Evolutionary conservation across 2,113 vertebrate genomes (phyloP), one percentile per base, ranked within the genome.

Genomic region (Corythaeola cristata): DNA sequence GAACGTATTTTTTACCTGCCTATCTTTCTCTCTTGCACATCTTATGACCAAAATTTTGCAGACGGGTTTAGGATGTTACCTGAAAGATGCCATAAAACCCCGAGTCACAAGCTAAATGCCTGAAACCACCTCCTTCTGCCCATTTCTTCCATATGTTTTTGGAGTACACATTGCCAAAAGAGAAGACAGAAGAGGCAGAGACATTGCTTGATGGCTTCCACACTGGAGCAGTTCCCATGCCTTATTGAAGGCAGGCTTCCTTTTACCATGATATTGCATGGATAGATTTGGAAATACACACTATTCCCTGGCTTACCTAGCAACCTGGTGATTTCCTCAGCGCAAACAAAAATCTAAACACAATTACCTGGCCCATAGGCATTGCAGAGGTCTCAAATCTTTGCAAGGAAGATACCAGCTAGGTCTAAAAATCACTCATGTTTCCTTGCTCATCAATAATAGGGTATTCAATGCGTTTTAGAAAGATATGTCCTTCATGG

Each of bases 151-250:
- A 35, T 33, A 7, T 41, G 15, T 50, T 58, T 82, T 78, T 60
- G 12, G 49, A 53, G 24, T 9, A 64, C 10, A 19, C 2, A 8
- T 5, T 33, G 15, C 8, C 32, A 26, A 78, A 92, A 81, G 16
- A 58, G 21, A 73, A 66, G 12, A 55, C 8, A 35, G n/a, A 76
- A 72, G 85, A 83, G 55, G 9, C 9, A 80, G 21, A 71, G 13
- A 35, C 15, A 33, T 9, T 8, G 6, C 14, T 80, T 74, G 8
- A 16, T 52, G 86, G 60, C 19, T 75, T 88, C 52, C 39, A 37
- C 15, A 7, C 5, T 0, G 0, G 21, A 1, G 0, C 47, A 64
- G 28, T 37, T 63, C 1, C 0, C 15, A 9, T 28, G 8, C 8
- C 45, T 39, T 50, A 6, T 10, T 55, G 52, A 74, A 83, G 33